A percentile compares a stretch with the other conserved stretches of the same genome.
Evolutionary conservation across 2,113 vertebrate species (phyloP).

Genomic region (Upupa epops): DNA sequence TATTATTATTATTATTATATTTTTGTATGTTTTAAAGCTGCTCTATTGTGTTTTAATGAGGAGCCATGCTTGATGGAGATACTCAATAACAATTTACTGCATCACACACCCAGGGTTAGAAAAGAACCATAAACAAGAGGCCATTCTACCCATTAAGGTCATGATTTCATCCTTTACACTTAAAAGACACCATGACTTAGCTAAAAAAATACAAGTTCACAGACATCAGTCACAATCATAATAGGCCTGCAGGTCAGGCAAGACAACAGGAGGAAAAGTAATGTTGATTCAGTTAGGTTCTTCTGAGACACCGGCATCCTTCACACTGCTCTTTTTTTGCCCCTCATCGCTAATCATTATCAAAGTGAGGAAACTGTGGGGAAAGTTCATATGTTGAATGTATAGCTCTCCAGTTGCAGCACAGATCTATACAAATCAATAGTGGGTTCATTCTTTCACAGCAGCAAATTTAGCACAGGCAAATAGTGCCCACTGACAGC

Average conservation of each 20-base stretch:
- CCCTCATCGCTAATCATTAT: conserved; percentile 11
- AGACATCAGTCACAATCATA: conserved; percentile 8
- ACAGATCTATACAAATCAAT: background rate
- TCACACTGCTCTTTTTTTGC: conserved; percentile 20
- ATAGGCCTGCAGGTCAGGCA: background rate
- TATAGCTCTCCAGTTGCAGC: conserved; percentile 12
- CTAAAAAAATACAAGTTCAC: conserved; percentile 12
- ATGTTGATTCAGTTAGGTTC: conserved; percentile 14
- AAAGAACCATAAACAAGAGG: background rate
- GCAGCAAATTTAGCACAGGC: background rate
- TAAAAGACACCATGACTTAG: conserved; percentile 41
- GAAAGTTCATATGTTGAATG: background rate
- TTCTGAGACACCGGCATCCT: conserved; percentile 9
- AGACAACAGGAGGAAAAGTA: conserved; percentile 25
- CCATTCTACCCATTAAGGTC: conserved; percentile 44
- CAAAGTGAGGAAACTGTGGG: background rate
- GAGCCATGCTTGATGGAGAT: background rate
- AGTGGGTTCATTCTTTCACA: background rate
- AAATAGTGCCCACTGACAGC: background rate
- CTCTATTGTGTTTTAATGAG: background rate
- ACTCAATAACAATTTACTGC: background rate
- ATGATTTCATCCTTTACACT: conserved; percentile 52
- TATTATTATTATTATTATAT: background rate
- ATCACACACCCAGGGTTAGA: background rate
- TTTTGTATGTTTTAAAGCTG: background rate